A percentile compares a stretch with the other conserved stretches of the same genome.
These are phyloP conservation scores for Lagodon rhomboides DNA, from an alignment of 2,797 vertebrate species.

Conservation along the genomic window DNA sequence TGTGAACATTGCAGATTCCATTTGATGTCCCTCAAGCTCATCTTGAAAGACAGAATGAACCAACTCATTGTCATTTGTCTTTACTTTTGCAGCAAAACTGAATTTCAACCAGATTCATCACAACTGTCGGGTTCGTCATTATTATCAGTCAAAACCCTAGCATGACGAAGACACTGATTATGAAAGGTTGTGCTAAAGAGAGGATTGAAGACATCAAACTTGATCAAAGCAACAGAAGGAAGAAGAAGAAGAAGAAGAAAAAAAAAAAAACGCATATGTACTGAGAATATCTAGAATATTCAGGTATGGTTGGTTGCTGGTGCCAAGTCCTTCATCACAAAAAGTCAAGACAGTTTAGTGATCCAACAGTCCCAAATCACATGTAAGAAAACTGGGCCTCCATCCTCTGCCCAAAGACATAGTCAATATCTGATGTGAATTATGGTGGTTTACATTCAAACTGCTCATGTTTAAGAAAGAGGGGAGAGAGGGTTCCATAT, in stretches of 20 bases:
- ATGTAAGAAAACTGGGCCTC: conserved; percentile 35
- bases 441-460: conserved; percentile 82
- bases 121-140: conserved; percentile 51
- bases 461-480: conserved; percentile 64
- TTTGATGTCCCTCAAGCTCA: conserved; percentile 58
- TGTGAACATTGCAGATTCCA: conserved; percentile 62
- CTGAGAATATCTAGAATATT: conserved; percentile 59
- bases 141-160: conserved; percentile 60
- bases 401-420: conserved; percentile 25
- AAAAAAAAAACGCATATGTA: conserved; percentile 48
- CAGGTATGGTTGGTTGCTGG: conserved; percentile 71
- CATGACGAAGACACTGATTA: conserved; percentile 59
- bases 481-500: conserved; percentile 43
- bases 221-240: conserved; percentile 50
- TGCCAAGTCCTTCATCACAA: conserved; percentile 65
- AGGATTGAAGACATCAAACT: conserved; percentile 58
- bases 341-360: conserved; percentile 40
- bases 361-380: conserved; percentile 43
- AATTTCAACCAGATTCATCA: conserved; percentile 54
- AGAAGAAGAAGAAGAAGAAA: conserved; percentile 31
- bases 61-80: conserved; percentile 39
- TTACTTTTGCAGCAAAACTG: conserved; percentile 50
- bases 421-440: conserved; percentile 53
- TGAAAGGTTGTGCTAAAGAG: conserved; percentile 61
- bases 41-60: conserved; percentile 54